Conservation (phyloP, 2,888 invertebrate species). For the Apantesis nais region DNA sequence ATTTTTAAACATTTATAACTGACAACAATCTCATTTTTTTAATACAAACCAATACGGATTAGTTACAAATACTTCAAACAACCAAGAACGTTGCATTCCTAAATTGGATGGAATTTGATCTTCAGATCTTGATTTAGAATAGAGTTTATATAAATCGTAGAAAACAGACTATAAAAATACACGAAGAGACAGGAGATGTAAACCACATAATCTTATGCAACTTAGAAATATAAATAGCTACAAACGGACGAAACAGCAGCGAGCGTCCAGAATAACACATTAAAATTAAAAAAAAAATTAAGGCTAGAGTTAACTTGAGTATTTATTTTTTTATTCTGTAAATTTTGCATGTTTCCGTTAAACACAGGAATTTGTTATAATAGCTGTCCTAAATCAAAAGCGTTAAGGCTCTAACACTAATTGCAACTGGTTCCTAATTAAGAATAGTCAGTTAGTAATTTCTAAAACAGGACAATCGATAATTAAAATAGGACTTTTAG, state of each 20-base stretch:
- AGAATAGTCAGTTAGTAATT: slow-evolving; percentile 6
- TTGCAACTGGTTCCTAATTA: slow-evolving; percentile 36
- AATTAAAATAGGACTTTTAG: slow-evolving; percentile 4
- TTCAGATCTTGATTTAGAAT: slow-evolving; percentile 48
- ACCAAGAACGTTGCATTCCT: slow-evolving; percentile 48
- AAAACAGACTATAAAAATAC: slow-evolving; percentile 23
- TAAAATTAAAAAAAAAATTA: not conserved
- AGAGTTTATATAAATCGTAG: slow-evolving; percentile 44
- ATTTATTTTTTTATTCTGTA: not conserved
- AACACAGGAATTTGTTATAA: no score
- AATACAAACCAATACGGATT: slow-evolving; percentile 42
- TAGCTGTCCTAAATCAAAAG: slow-evolving; percentile 37
- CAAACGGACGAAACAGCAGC: slow-evolving; percentile 10
- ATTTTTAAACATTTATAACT: slow-evolving; percentile 36
- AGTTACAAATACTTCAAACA: slow-evolving; percentile 53
- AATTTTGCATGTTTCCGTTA: slow-evolving; percentile 32
- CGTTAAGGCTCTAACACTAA: slow-evolving; percentile 21
- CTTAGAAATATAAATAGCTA: slow-evolving; percentile 22
- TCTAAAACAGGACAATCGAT: slow-evolving; percentile 21
- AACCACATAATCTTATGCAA: slow-evolving; percentile 17
- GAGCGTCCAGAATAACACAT: not conserved
- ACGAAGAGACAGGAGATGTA: slow-evolving; percentile 16
- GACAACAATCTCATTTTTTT: slow-evolving; percentile 52
- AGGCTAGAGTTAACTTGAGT: not conserved
- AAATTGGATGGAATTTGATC: slow-evolving; percentile 43